phyloP scores from a whole-genome alignment of 1,140 invertebrate genomes.

The Drosophila equinoxialis region DNA sequence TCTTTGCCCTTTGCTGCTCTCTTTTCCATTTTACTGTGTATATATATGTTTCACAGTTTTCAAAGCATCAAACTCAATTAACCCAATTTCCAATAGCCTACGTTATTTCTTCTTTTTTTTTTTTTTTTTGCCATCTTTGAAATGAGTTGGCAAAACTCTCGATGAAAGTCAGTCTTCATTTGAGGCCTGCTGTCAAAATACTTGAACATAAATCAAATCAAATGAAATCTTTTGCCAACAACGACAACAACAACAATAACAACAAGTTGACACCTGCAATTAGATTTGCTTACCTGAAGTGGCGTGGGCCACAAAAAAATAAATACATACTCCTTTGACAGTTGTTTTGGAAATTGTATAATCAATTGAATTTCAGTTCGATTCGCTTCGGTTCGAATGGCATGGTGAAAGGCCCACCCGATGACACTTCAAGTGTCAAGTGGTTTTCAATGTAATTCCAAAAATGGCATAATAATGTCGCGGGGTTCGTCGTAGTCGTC shows the following conservation, averaged over 20 bases:
- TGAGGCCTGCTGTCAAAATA: conserved; percentile 54
- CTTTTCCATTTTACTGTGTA: conserved; percentile 14
- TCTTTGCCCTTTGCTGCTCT: conserved; percentile 30
- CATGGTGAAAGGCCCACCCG: conserved; percentile 48
- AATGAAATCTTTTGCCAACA: conserved; percentile 57
- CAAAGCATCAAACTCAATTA: conserved; percentile 60
- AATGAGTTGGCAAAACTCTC: conserved; percentile 51
- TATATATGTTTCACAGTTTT: conserved; percentile 18
- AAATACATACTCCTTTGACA: conserved; percentile 17
- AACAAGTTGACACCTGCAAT: conserved; percentile 59
- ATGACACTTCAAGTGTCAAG: conserved; percentile 66
- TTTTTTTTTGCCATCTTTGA: conserved; percentile 40
- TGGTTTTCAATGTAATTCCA: conserved; percentile 35
- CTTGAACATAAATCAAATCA: conserved; percentile 64
- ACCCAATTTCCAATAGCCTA: conserved; percentile 62
- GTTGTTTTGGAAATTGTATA: conserved; percentile 42
- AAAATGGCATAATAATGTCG: conserved; percentile 29
- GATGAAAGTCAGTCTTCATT: conserved; percentile 51
- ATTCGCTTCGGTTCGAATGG: conserved; percentile 12
- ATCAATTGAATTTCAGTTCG: conserved; percentile 24
- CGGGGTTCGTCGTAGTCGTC: background rate
- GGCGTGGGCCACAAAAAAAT: conserved; percentile 44
- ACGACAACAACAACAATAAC: conserved; percentile 30
- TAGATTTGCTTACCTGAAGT: conserved; percentile 27
- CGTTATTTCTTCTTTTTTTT: background rate